Base-by-base conservation (phyloP, 1,140 invertebrate species). In the Probaryconus sp. region DNA sequence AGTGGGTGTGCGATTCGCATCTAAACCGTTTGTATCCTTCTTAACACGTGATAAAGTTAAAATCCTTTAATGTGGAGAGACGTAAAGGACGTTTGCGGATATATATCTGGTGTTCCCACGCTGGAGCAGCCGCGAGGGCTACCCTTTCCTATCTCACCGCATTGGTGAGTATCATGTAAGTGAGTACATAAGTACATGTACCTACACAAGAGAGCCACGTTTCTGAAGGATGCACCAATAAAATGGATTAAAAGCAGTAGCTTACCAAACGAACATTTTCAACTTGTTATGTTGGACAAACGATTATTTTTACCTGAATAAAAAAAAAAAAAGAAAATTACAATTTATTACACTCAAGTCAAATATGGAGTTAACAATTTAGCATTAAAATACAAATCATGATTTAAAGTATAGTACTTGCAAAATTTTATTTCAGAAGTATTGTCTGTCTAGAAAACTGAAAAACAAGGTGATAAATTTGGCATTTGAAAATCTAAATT, bases 21-120 rank as follows among this genome's bases (percentile, higher is more conserved):
- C 38, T 56, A 51, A 51, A n/a, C 43, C 64, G 18, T 10, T 43
- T 47, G 37, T 51, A 68, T 58, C 65, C 55, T 76, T 65, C n/a
- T n/a, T 45, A 50, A 33, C 68, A 71, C 51, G 69, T 65, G 69
- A 60, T 73, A 58, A 63, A 48, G 61, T 73, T 67, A 48, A 48
- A 68, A 64, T 72, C 63, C 60, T 78, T 68, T 70, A 72, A 71
- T 63, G 68, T 61, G 56, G 64, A 73, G 47, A 65, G 60, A 79
- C 61, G 76, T 67, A 75, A 79, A 82, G 77, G 80, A 83, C 74
- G 71, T 65, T 74, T 73, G 30, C 55, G 71, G 43, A 63, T 69
- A 75, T 75, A 67, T 84, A 81, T 80, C 80, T 81, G 42, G 76
- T 85, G 84, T 85, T 85, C 84, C 83, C 84, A 85, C 84, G 84